Evolutionary conservation across 1,140 invertebrate species (phyloP), one percentile per base, ranked within the genome.

Genomic region (Ceratoteleas bidentatus): DNA sequence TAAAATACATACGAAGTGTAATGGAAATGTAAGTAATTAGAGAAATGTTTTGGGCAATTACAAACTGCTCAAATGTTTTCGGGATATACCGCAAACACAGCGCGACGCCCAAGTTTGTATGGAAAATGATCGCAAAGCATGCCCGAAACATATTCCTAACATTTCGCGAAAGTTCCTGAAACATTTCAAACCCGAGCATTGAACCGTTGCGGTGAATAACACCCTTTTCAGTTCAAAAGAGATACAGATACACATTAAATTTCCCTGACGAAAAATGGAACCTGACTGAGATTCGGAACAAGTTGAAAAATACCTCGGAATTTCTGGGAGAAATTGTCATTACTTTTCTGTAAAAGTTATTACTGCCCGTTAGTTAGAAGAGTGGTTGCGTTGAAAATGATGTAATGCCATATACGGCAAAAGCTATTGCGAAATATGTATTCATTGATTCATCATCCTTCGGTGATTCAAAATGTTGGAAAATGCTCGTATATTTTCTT

Each of bases 101-200:
- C 15, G 36, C 24, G 32, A 66, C 56, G 54, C 13, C 11, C 56
- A 75, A 65, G 62, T 75, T 75, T 47, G 24, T 56, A 16, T 47
- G 34, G 61, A 66, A 66, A 76, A 76, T 49, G 40, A 64, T 76
- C 62, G 57, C 62, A 68, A 68, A 76, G 64, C 73, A 68, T 68
- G 56, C 47, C 11, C 57, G 62, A 56, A 76, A 76, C 62, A 76
- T 60, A 66, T 75, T 53, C 58, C 32, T 56, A 53, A 75, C 62
- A 75, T 62, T 75, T 66, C 58, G 47, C 56, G 36, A 66, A 75
- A 75, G 34, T 75, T 66, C 66, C 72, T 43, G 61, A 75, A 75
- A 75, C 72, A 75, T 75, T 75, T 75, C 61, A 66, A 66, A 75
- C 66, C 72, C 72, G 54, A 60, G 52, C 54, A 60, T 75, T 15